These are phyloP conservation scores for Mimumesa dahlbomi DNA, from an alignment of 2,888 invertebrate genomes.

Conservation along the genomic window DNA sequence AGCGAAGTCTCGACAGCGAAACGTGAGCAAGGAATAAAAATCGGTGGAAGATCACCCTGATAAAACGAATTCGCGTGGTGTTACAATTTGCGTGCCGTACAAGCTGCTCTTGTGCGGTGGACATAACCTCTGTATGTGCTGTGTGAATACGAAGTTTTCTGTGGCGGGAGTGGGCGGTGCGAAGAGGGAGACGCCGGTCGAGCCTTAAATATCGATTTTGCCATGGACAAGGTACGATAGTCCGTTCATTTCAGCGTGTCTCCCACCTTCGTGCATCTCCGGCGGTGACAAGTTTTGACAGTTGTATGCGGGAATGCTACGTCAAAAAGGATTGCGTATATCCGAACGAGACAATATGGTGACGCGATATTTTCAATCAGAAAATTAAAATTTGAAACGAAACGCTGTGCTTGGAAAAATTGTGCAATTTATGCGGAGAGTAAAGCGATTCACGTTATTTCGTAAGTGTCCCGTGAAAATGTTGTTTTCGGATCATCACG, in stretches of 20 bases:
- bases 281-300: conserved; percentile 52
- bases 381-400: conserved; percentile 32
- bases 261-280: conserved; percentile 47
- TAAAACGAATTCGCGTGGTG: not conserved
- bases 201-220: conserved; percentile 77
- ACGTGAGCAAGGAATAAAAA: conserved; percentile 30
- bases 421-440: conserved; percentile 33
- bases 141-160: conserved; percentile 43
- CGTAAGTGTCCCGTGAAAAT: conserved; percentile 37
- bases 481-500: conserved; percentile 45
- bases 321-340: conserved; percentile 33
- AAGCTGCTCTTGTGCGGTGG: conserved; percentile 15
- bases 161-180: conserved; percentile 59
- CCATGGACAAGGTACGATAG: conserved; percentile 65
- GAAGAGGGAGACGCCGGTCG: conserved; percentile 70
- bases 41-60: conserved; percentile 8
- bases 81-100: conserved; percentile 12
- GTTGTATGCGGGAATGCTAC: conserved; percentile 27
- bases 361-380: conserved; percentile 23
- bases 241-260: conserved; percentile 54
- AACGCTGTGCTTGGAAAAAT: conserved; percentile 1
- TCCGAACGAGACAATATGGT: conserved; percentile 47
- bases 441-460: conserved; percentile 6
- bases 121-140: conserved; percentile 51
- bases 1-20: conserved; percentile 28